These are phyloP conservation scores for Myotis vivesi DNA, from an alignment of 2,797 vertebrate species.

Conservation along the genomic window DNA sequence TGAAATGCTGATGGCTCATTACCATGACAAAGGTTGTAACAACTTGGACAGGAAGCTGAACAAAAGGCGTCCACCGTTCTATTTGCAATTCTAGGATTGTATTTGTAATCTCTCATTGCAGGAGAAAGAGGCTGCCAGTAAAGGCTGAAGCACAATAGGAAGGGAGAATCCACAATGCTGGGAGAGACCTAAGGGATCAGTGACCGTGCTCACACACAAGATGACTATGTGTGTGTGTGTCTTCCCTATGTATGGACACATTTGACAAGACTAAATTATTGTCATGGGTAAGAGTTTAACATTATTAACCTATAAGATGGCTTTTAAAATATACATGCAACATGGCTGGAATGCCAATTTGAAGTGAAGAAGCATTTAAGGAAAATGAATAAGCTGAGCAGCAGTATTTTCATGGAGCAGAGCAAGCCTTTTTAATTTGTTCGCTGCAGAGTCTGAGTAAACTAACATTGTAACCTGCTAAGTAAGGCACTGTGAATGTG, in stretches of 20 bases:
- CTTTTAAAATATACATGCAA: constrained; percentile 50
- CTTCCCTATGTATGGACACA: constrained; percentile 52
- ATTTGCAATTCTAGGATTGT: constrained; percentile 65
- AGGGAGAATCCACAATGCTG: background rate
- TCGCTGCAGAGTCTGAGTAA: background rate
- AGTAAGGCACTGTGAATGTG: background rate
- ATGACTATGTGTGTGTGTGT: background rate
- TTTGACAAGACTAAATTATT: constrained; percentile 55
- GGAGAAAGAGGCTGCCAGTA: constrained; percentile 63
- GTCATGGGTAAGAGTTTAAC: constrained; percentile 60
- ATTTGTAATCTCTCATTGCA: constrained; percentile 68
- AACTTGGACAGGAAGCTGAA: constrained; percentile 65
- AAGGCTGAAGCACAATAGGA: constrained; percentile 62
- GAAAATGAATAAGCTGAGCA: background rate
- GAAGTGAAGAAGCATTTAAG: constrained; percentile 29
- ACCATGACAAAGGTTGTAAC: constrained; percentile 76
- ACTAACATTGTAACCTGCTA: constrained; percentile 16
- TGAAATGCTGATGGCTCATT: constrained; percentile 67
- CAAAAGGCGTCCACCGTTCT: constrained; percentile 55
- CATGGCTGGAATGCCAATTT: constrained; percentile 57
- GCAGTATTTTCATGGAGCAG: constrained; percentile 3
- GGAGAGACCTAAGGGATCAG: background rate
- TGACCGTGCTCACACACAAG: background rate
- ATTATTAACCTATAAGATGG: constrained; percentile 59
- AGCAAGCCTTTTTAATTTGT: constrained; percentile 58